phyloP scores from a whole-genome alignment of 2,888 invertebrate species.

The Ametastegia equiseti region DNA sequence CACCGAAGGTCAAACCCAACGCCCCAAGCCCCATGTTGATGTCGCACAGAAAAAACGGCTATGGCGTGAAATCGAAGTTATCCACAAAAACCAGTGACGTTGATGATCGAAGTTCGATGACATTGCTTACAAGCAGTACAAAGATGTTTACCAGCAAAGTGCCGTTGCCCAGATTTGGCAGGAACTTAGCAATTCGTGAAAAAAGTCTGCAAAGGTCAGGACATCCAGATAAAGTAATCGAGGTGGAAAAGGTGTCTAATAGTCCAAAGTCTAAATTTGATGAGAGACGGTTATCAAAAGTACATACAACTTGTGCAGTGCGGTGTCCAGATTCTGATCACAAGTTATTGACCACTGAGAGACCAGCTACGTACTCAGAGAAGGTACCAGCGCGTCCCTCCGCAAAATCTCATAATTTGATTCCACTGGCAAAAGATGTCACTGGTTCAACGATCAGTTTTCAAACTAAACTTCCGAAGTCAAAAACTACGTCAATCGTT shows the following conservation, averaged over 20 bases:
- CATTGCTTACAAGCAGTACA: background rate
- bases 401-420: background rate
- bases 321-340: background rate
- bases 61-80: background rate
- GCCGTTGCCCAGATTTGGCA: background rate
- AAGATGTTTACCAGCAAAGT: background rate
- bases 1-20: background rate
- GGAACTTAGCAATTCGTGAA: background rate
- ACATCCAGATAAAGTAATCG: background rate
- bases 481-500: conserved; percentile 3
- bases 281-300: background rate
- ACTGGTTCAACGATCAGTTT: background rate
- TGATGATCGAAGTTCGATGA: background rate
- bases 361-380: background rate
- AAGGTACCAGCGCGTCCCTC: conserved; percentile 14
- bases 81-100: background rate
- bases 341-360: background rate
- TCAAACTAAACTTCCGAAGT: background rate
- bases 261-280: background rate
- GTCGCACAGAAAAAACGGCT: background rate
- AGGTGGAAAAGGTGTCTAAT: background rate
- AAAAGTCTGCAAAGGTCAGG: background rate
- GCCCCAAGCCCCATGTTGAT: background rate
- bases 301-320: background rate
- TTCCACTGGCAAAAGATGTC: background rate